Percentiles rank a stretch among this genome's conserved stretches.
Evolutionary conservation across 2,888 invertebrate species (phyloP).

Genomic region (Scaeva pyrastri): DNA sequence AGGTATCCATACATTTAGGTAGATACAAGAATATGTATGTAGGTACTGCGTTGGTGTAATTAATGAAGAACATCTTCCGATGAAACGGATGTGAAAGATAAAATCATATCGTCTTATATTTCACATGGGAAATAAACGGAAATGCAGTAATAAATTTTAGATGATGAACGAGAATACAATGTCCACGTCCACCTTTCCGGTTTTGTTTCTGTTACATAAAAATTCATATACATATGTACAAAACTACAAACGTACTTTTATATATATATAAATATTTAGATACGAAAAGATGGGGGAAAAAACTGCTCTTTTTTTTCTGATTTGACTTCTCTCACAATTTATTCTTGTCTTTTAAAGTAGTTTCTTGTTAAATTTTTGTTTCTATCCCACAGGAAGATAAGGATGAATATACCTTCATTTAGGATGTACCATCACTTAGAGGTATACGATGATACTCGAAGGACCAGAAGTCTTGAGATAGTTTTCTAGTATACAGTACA

Average conservation of each 20-base stretch:
- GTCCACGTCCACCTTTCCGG: constrained; percentile 54
- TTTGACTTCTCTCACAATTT: constrained; percentile 52
- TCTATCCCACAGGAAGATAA: constrained; percentile 2
- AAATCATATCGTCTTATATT: constrained; percentile 32
- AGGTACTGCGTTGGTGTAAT: constrained; percentile 48
- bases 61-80: constrained; percentile 56
- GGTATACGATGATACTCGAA: not conserved
- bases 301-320: constrained; percentile 11
- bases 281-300: not conserved
- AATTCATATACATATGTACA: constrained; percentile 9
- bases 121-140: constrained; percentile 43
- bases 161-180: constrained; percentile 46
- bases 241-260: too few species aligned
- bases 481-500: not conserved
- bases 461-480: constrained; percentile 7
- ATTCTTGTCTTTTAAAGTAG: constrained; percentile 46
- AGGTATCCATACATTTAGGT: too few species aligned
- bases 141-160: constrained; percentile 62
- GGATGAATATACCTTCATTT: constrained; percentile 60
- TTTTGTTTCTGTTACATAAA: too few species aligned
- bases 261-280: not conserved
- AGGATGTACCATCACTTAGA: not conserved
- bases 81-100: constrained; percentile 5
- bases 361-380: not conserved
- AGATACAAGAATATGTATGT: not conserved